Base-by-base conservation (phyloP, 30 jellyfish, hydroid and myxozoan genomes). In the Hydractinia echinata region DNA sequence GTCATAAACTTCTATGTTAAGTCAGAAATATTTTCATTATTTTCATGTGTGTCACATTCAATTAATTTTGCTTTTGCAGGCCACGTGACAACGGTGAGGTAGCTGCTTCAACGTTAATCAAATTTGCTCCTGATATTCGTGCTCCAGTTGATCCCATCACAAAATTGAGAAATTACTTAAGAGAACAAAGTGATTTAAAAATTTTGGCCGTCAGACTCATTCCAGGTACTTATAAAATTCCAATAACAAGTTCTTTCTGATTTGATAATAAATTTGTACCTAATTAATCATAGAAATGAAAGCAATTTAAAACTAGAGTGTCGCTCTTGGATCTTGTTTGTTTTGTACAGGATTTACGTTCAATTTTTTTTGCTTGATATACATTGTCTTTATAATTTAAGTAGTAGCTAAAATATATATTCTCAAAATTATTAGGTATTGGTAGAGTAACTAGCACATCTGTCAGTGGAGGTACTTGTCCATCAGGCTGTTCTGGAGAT, bases 111-210 rank as follows among this genome's bases (percentile, higher is more conserved):
- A 78, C 87, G 16, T 69, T 87, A 81, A 52, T 91, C n/a, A 72
- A 92, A 55, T 91, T 91, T 81, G 98, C 98, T 18, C 98, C 96
- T 7, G 98, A 91, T 56, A 77, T 67, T 61, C 89, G 98, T 21
- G 98, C 98, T 5, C 98, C 98, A 20, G 98, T 91, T 21, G 98
- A 91, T 49, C 98, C 98, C 5, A 73, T 91, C 81, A 87, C 81
- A 83, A 86, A 87, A 55, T 82, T 91, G 18, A 86, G 98, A 66
- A 96, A 86, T 54, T 70, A 60, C 69, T 73, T 91, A 66, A 70
- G 91, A 85, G 74, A 55, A 6, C 84, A 82, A 11, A 90, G 82
- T 60, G 89, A 84, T 50, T 51, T 91, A 5, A 87, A 83, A 49
- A 87, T 91, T 69, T 77, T 91, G 69, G 89, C 84, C 30, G 98